Percentiles rank a stretch among this genome's conserved stretches.
These are phyloP conservation scores for Spodoptera litura DNA, from an alignment of 1,140 invertebrate genomes.

Conservation along the genomic window DNA sequence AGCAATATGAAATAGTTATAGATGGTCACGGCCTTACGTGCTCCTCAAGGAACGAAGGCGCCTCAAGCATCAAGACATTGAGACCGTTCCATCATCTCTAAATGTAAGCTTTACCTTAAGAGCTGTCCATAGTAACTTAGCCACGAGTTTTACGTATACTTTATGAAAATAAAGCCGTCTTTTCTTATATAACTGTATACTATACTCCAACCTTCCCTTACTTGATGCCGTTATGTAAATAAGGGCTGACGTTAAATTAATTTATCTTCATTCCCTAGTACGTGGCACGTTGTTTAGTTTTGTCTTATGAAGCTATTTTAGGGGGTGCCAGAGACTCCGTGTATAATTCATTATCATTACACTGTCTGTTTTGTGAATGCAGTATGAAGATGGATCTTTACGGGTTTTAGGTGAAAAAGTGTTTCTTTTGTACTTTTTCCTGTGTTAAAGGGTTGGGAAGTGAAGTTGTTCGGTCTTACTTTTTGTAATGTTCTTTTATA, in stretches of 20 bases:
- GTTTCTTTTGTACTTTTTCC: neutral
- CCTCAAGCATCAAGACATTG: too few species aligned
- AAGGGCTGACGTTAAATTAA: constrained; percentile 51
- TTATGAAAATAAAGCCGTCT: constrained; percentile 13
- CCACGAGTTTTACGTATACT: too few species aligned
- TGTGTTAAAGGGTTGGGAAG: neutral
- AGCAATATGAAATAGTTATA: too few species aligned
- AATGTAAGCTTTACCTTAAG: too few species aligned
- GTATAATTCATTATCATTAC: constrained; percentile 45
- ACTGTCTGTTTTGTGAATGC: constrained; percentile 19
- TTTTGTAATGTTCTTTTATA: too few species aligned
- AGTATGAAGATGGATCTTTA: constrained; percentile 10
- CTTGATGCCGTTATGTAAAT: constrained; percentile 47
- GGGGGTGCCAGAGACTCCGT: constrained; percentile 18
- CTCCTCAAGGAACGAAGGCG: too few species aligned
- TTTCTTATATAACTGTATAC: constrained; percentile 1
- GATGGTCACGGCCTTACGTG: too few species aligned
- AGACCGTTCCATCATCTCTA: too few species aligned
- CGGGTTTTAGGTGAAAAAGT: neutral
- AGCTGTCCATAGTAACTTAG: too few species aligned
- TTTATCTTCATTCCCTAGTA: constrained; percentile 51
- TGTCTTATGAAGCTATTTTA: constrained; percentile 48
- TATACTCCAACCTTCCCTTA: neutral
- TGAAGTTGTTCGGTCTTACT: neutral
- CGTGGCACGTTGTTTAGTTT: constrained; percentile 47